A percentile compares a stretch with the other conserved stretches of the same genome.
Evolutionary conservation across 2,113 vertebrate genomes (phyloP).

Genomic region (Carassius gibelio): DNA sequence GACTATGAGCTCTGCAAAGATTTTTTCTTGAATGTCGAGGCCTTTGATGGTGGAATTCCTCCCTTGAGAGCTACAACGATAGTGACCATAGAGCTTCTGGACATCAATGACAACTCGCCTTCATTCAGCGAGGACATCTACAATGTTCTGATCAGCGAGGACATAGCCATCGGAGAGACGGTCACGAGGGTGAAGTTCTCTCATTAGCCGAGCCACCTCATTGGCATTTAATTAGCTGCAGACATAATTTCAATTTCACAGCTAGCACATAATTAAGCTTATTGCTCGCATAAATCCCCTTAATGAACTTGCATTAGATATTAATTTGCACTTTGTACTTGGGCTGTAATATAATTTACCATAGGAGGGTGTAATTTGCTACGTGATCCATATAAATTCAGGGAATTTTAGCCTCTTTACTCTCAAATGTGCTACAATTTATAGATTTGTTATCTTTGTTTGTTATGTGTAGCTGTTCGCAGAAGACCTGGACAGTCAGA

Average conservation of each 20-base stretch:
- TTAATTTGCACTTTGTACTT: constrained; percentile 17
- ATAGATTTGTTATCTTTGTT: constrained; percentile 16
- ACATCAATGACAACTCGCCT: constrained; percentile 94
- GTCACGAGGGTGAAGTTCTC: constrained; percentile 81
- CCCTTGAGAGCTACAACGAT: constrained; percentile 87
- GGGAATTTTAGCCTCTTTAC: neutral
- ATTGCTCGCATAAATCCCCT: constrained; percentile 14
- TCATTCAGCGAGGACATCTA: constrained; percentile 87
- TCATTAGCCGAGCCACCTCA: neutral
- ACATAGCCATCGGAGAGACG: constrained; percentile 82
- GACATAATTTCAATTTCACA: neutral
- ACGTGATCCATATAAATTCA: neutral
- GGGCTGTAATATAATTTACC: constrained; percentile 23
- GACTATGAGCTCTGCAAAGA: constrained; percentile 93
- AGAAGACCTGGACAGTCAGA: constrained; percentile 91
- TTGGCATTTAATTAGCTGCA: constrained; percentile 31
- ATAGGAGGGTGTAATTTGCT: constrained; percentile 9
- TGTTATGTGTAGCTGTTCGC: constrained; percentile 81
- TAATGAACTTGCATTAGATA: constrained; percentile 28
- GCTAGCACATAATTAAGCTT: constrained; percentile 26
- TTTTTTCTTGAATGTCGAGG: constrained; percentile 92
- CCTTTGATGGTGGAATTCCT: constrained; percentile 89
- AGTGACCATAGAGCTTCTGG: constrained; percentile 88
- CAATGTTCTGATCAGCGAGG: constrained; percentile 91
- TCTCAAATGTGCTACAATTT: neutral